Conservation (phyloP, 2,888 invertebrate genomes). For the Melangyna quadrimaculata region DNA sequence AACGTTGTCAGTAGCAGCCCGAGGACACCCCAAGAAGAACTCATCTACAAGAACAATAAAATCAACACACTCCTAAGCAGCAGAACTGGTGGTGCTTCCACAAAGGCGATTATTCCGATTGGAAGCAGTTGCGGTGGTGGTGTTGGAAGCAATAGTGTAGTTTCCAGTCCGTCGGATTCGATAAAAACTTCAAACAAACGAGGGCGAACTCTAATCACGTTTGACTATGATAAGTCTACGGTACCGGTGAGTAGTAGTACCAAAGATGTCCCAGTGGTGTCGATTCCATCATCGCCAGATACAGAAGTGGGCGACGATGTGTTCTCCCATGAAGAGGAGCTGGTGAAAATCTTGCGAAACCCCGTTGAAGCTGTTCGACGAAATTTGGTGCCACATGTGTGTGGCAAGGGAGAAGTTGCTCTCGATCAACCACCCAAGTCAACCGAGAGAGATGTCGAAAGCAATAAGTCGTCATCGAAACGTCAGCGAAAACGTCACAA, state of each 20-base stretch:
- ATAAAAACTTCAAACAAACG: conserved; percentile 73
- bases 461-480: conserved; percentile 27
- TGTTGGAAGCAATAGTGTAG: conserved; percentile 54
- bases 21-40: conserved; percentile 76
- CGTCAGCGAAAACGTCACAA: conserved; percentile 55
- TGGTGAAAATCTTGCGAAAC: conserved; percentile 84
- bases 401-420: conserved; percentile 83
- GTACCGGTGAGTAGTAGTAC: conserved; percentile 26
- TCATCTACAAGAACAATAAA: conserved; percentile 79
- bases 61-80: conserved; percentile 78
- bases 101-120: conserved; percentile 81
- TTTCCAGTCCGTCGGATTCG: conserved; percentile 73
- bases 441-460: conserved; percentile 15
- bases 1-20: conserved; percentile 81
- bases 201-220: conserved; percentile 78
- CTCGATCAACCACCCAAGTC: neutral
- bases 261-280: conserved; percentile 23
- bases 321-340: conserved; percentile 81
- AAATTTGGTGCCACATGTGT: conserved; percentile 89
- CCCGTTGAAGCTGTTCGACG: conserved; percentile 89
- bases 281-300: conserved; percentile 28
- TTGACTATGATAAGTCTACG: conserved; percentile 78
- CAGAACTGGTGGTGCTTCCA: conserved; percentile 55
- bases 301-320: conserved; percentile 66
- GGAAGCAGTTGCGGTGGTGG: conserved; percentile 74